Evolutionary conservation across 1,140 invertebrate genomes (phyloP).

Genomic region (Neocloeon triangulifer): DNA sequence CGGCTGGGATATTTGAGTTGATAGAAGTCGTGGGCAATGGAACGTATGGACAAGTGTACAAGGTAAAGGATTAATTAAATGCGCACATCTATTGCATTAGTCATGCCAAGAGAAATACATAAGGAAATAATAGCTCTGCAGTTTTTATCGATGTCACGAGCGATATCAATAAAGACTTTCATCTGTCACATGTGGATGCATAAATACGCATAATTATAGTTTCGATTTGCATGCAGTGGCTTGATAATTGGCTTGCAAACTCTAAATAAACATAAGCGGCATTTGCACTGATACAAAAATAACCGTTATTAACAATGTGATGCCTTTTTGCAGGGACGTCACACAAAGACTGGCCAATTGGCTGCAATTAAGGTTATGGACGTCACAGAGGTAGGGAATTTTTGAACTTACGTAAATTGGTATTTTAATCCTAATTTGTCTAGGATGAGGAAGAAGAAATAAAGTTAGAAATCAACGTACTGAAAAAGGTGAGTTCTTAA

Average conservation of each 20-base stretch:
- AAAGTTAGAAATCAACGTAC: constrained; percentile 97
- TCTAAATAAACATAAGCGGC: background rate
- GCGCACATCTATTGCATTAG: too few species aligned
- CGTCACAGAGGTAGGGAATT: constrained; percentile 63
- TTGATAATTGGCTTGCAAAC: background rate
- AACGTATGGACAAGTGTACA: constrained; percentile 99
- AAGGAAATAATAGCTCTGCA: too few species aligned
- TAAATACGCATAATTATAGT: too few species aligned
- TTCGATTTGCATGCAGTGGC: too few species aligned
- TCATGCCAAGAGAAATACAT: too few species aligned
- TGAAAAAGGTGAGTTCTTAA: constrained; percentile 44
- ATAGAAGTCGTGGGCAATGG: constrained; percentile 99
- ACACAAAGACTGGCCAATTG: constrained; percentile 96
- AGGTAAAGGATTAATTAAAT: too few species aligned
- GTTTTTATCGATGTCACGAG: too few species aligned
- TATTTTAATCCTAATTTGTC: constrained; percentile 2
- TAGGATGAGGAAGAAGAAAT: constrained; percentile 99
- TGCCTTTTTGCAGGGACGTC: constrained; percentile 62
- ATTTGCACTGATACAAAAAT: constrained; percentile 8
- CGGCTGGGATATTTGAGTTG: constrained; percentile 97
- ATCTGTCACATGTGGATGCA: too few species aligned
- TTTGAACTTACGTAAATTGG: background rate
- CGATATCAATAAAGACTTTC: too few species aligned
- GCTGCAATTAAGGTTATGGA: constrained; percentile 99
- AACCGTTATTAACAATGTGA: constrained; percentile 8